A percentile compares a stretch with the other conserved stretches of the same genome.
These are phyloP conservation scores for Nyctalus aviator DNA, from an alignment of 2,797 vertebrate genomes.

Conservation along the genomic window DNA sequence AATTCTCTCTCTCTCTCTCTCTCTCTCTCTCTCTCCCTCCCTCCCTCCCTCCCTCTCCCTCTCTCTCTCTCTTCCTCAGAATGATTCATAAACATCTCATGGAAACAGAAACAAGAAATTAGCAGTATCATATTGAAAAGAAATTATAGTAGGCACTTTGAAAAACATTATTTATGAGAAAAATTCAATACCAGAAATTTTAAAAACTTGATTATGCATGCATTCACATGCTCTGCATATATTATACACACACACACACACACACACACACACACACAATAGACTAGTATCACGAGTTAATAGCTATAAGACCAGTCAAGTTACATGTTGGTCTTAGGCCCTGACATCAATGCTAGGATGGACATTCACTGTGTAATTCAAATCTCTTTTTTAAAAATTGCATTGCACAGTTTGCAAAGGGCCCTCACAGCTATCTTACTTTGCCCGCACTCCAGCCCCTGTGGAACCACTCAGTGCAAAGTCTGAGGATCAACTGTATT, in stretches of 20 bases:
- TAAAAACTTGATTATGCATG: not conserved
- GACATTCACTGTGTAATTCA: not conserved
- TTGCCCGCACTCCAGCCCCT: not conserved
- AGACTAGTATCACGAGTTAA: not conserved
- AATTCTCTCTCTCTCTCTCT: not conserved
- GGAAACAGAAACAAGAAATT: slow-evolving; percentile 63
- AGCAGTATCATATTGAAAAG: slow-evolving; percentile 34
- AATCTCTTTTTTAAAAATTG: not conserved
- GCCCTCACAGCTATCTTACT: not conserved
- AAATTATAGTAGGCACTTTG: slow-evolving; percentile 20
- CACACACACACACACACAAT: too few relatives aligned
- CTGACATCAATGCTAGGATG: not conserved
- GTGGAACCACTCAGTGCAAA: not conserved
- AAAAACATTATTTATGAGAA: slow-evolving; percentile 55
- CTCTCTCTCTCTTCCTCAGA: slow-evolving; percentile 2
- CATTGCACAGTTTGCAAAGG: not conserved
- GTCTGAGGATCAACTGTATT: not conserved
- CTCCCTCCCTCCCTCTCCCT: not conserved
- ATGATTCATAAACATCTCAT: slow-evolving; percentile 69
- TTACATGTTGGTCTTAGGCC: not conserved
- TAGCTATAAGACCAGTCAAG: not conserved
- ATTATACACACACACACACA: not conserved
- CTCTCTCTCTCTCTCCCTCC: not conserved
- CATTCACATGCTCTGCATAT: rapidly evolving
- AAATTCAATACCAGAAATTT: slow-evolving; percentile 29